Evolutionary conservation across 2,888 invertebrate genomes (phyloP), one percentile per base, ranked within the genome.

Genomic region (Plebejus anna): DNA sequence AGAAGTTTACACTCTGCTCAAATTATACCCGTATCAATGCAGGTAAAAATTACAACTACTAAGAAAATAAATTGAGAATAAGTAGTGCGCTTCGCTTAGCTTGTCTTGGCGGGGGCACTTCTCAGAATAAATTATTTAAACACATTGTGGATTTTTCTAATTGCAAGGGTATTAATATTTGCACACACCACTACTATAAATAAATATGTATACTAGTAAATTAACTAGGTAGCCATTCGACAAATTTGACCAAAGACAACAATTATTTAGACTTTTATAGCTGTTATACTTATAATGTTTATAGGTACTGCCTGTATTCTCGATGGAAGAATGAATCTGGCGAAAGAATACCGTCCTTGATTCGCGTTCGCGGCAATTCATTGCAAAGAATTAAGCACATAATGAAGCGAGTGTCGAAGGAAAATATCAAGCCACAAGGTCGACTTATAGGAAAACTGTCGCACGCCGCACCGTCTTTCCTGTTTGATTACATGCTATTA

Each of bases 321-420:
- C 96, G 98, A 76, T 99, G 99, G 99, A 99, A 99, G 89, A 98
- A 98, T 85, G 98, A 98, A 82, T 87, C 92, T 0, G 90, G 91
- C 11, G 95, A 96, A 78, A 93, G 96, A 72, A 98, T 99, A 89
- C 97, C 99, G 0, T 95, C 96, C 66, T 90, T 99, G 76, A 95
- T 98, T 84, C 95, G 97, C 32, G 97, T 97, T 57, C 95, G 97
- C 70, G 98, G 98, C 0, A 97, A 98, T 85, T 96, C 97, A 0
- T 95, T 98, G 81, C 98, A 98, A 85, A 96, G 97, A 84, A 97
- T 99, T 75, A 98, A 98, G 87, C 98, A 98, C 81, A 97, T 99
- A 59, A 98, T 99, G 98, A 99, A 99, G 92, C 96, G 97, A 79
- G 98, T 98, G 59, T 98, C 98, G 83, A 99, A 99, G 87, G 99